A percentile compares a stretch with the other conserved stretches of the same genome.
These are phyloP conservation scores for Chamaetylas fuelleborni DNA, from an alignment of 2,113 vertebrate species.

Conservation along the genomic window DNA sequence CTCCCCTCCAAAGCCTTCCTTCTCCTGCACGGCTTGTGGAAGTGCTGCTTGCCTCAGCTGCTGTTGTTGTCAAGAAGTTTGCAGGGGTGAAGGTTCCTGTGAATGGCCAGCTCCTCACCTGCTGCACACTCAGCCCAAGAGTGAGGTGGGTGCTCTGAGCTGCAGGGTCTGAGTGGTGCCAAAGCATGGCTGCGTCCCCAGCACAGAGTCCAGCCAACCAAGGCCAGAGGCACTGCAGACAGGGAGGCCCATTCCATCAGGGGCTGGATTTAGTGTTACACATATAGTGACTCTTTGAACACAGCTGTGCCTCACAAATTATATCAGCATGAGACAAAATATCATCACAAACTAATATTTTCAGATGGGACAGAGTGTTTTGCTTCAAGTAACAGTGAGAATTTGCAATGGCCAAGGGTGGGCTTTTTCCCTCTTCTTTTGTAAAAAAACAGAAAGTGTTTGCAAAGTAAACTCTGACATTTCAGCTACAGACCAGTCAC, in stretches of 20 bases:
- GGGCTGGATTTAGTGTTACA: background rate
- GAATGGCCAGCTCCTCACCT: background rate
- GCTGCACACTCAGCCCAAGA: background rate
- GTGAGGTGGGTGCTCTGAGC: background rate
- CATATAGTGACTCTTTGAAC: accelerated
- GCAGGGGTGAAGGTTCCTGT: background rate
- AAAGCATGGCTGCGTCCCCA: background rate
- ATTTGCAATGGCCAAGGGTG: background rate
- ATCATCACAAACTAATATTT: background rate
- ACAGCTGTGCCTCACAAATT: background rate
- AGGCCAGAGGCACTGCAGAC: background rate
- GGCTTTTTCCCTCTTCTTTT: background rate
- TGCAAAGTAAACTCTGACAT: background rate
- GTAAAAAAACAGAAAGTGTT: background rate
- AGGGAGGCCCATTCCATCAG: background rate
- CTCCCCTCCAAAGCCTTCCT: background rate
- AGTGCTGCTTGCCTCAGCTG: background rate
- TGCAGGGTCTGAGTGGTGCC: accelerated
- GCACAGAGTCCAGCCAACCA: accelerated
- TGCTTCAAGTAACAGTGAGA: background rate
- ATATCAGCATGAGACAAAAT: background rate
- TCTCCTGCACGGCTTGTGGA: accelerated
- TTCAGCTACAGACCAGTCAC: background rate
- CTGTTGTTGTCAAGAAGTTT: background rate
- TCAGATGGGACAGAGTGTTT: accelerated